phyloP scores from a whole-genome alignment of 2,888 invertebrate species.

The Gasteruption jaculator region DNA sequence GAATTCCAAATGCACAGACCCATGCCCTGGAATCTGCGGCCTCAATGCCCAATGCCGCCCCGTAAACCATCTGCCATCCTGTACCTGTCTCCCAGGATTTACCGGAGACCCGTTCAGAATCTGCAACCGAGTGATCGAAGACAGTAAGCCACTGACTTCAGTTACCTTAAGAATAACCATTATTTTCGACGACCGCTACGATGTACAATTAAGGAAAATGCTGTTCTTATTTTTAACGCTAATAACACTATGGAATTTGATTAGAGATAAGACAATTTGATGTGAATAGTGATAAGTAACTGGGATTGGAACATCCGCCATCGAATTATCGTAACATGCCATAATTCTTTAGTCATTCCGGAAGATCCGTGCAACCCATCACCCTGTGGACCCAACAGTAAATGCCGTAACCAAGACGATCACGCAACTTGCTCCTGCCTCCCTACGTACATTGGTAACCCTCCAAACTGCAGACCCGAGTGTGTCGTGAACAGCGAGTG shows the following conservation, averaged over 20 bases:
- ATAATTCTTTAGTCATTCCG: too few species aligned
- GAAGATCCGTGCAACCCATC: conserved; percentile 49
- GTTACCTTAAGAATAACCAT: too few species aligned
- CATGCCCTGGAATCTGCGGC: conserved; percentile 75
- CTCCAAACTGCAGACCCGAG: conserved; percentile 79
- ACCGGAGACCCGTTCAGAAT: conserved; percentile 74
- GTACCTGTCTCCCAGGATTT: conserved; percentile 67
- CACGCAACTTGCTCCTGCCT: conserved; percentile 78
- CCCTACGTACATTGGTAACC: conserved; percentile 72
- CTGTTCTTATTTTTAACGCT: too few species aligned
- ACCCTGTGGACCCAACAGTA: conserved; percentile 77
- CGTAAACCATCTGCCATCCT: conserved; percentile 73
- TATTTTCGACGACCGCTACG: too few species aligned
- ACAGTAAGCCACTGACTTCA: conserved; percentile 30
- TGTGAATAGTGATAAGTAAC: too few species aligned
- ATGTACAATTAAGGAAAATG: too few species aligned
- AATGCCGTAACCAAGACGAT: conserved; percentile 64
- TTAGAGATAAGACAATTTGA: too few species aligned
- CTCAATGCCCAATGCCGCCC: conserved; percentile 67
- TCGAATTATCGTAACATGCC: too few species aligned
- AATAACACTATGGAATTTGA: too few species aligned
- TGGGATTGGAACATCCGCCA: too few species aligned
- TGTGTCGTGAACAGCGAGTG: conserved; percentile 77
- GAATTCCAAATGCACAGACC: conserved; percentile 69
- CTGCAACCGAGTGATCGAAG: conserved; percentile 55